Evolutionary conservation across 2,113 vertebrate species (phyloP).

Genomic region (Zapornia atra): DNA sequence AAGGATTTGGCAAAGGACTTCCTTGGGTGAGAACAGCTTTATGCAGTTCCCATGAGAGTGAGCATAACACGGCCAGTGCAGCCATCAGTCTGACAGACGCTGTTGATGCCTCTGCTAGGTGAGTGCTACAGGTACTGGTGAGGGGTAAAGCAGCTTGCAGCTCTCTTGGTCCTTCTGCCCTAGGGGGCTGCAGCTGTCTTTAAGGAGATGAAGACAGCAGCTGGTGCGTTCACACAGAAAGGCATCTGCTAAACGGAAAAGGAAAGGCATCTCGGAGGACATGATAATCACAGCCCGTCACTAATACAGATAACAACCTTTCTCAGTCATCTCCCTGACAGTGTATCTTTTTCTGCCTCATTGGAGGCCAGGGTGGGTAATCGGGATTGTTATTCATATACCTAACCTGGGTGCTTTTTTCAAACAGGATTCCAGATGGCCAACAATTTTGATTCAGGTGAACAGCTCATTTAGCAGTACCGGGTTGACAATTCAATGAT

Average conservation of each 20-base stretch:
- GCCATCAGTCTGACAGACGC: background rate
- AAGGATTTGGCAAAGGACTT: background rate
- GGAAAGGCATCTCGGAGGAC: background rate
- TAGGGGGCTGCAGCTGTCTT: background rate
- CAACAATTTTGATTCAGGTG: constrained; percentile 34
- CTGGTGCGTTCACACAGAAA: background rate
- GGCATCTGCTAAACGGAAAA: background rate
- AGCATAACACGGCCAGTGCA: background rate
- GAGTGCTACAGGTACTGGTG: background rate
- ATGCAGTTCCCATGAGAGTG: background rate
- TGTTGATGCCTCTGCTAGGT: background rate
- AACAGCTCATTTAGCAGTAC: constrained; percentile 60
- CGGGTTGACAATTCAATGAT: background rate
- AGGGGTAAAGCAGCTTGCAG: background rate
- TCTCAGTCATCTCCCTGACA: constrained; percentile 15
- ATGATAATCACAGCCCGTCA: constrained; percentile 13
- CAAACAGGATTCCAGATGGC: constrained; percentile 50
- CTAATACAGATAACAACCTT: constrained; percentile 33
- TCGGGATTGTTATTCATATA: background rate
- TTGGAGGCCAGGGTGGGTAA: background rate
- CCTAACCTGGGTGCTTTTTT: background rate
- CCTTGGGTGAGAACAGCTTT: background rate
- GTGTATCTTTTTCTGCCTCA: constrained; percentile 59
- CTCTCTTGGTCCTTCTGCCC: background rate
- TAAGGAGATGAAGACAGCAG: background rate